Conservation (phyloP, 1,140 invertebrate species). For the Neuroterus valhalla region DNA sequence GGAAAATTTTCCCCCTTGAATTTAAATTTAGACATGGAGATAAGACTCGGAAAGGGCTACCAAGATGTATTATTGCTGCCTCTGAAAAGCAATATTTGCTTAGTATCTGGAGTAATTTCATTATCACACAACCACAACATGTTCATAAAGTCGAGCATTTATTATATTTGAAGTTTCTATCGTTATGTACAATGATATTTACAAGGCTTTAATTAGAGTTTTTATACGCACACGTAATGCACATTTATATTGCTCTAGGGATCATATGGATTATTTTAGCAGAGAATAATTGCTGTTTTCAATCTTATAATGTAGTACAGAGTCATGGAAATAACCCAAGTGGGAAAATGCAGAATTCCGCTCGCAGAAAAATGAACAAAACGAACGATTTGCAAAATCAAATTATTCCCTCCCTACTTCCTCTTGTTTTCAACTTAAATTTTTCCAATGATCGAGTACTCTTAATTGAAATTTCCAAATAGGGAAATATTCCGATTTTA, state of each 20-base stretch:
- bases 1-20: background rate
- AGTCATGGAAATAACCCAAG: too few relatives aligned
- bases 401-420: too few relatives aligned
- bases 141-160: background rate
- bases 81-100: slow-evolving; percentile 10
- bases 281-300: too few relatives aligned
- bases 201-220: background rate
- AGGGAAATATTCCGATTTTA: too few relatives aligned
- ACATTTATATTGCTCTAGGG: background rate
- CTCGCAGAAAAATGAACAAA: too few relatives aligned
- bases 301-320: too few relatives aligned
- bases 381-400: too few relatives aligned
- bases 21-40: background rate
- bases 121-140: background rate
- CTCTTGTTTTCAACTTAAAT: too few relatives aligned
- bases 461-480: too few relatives aligned
- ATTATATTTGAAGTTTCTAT: slow-evolving; percentile 6
- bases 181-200: slow-evolving; percentile 2
- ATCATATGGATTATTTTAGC: too few relatives aligned
- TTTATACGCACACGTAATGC: background rate
- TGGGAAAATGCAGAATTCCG: too few relatives aligned
- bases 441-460: too few relatives aligned
- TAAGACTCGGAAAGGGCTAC: background rate
- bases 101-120: slow-evolving; percentile 5
- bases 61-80: background rate